A percentile compares a stretch with the other conserved stretches of the same genome.
Conservation (phyloP, 1,140 invertebrate genomes). For the Drosophila rufa region DNA sequence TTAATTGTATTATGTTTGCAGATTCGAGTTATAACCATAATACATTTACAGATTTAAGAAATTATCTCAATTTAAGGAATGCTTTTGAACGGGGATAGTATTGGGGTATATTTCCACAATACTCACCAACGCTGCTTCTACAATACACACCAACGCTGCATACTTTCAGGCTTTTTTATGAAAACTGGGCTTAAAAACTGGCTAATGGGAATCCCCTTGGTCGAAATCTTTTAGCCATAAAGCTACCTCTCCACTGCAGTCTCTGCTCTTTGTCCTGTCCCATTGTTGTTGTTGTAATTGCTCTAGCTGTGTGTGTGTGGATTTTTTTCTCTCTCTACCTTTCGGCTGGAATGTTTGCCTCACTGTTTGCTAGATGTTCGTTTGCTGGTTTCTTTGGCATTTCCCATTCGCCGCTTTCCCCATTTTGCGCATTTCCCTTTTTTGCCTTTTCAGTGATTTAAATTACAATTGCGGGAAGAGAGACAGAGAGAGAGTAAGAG, state of each 20-base stretch:
- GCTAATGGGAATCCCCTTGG: neutral
- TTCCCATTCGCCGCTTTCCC: constrained; percentile 9
- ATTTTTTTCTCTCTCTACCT: constrained; percentile 16
- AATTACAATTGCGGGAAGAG: constrained; percentile 40
- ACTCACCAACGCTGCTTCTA: too few relatives aligned
- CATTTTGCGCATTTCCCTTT: constrained; percentile 14
- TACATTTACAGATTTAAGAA: too few relatives aligned
- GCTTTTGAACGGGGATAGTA: too few relatives aligned
- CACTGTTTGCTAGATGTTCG: constrained; percentile 43
- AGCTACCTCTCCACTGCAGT: neutral
- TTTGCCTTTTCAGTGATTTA: constrained; percentile 22
- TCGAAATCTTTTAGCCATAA: neutral
- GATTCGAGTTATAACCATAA: too few relatives aligned
- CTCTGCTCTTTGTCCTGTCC: constrained; percentile 12
- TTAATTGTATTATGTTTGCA: too few relatives aligned
- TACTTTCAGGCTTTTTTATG: too few relatives aligned
- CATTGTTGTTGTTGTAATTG: constrained; percentile 47
- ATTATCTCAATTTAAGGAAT: too few relatives aligned
- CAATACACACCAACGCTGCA: too few relatives aligned
- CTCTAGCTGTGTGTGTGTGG: constrained; percentile 8
- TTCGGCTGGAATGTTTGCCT: constrained; percentile 33
- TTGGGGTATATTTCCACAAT: too few relatives aligned
- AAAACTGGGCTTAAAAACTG: too few relatives aligned
- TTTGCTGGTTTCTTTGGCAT: constrained; percentile 20
- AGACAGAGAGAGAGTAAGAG: neutral